Evolutionary conservation across 2,113 vertebrate genomes (phyloP).

Genomic region (Odobenus rosmarus): DNA sequence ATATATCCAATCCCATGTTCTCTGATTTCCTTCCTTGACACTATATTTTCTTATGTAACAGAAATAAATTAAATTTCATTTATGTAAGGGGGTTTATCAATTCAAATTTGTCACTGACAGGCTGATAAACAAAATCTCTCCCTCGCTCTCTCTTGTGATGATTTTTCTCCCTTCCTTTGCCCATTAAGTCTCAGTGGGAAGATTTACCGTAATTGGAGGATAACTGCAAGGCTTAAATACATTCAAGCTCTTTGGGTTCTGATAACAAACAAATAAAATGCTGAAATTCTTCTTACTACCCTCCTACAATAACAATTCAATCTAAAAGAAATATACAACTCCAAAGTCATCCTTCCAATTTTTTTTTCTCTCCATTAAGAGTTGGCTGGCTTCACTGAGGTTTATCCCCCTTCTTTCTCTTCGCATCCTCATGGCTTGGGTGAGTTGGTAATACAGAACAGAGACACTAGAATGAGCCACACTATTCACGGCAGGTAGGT

Average conservation of each 20-base stretch:
- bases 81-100: not conserved
- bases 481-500: slow-evolving; percentile 74
- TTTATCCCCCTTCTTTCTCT: not conserved
- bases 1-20: not conserved
- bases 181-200: not conserved
- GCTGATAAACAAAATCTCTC: not conserved
- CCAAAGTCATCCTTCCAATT: not conserved
- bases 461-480: slow-evolving; percentile 72
- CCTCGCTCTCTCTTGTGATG: not conserved
- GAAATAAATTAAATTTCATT: slow-evolving; percentile 50
- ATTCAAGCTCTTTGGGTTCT: not conserved
- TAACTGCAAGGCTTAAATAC: not conserved
- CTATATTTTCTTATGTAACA: slow-evolving; percentile 17
- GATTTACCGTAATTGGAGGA: not conserved
- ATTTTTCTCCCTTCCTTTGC: slow-evolving; percentile 13
- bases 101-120: not conserved
- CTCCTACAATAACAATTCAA: not conserved
- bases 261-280: not conserved
- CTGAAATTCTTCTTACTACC: not conserved
- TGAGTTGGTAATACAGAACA: slow-evolving; percentile 39
- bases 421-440: not conserved
- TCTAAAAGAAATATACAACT: slow-evolving; percentile 24
- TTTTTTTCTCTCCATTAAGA: not conserved
- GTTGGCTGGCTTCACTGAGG: not conserved
- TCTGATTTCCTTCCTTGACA: slow-evolving; percentile 16